A percentile compares a stretch with the other conserved stretches of the same genome.
Evolutionary conservation across 2,797 vertebrate genomes (phyloP).

Genomic region (Menidia menidia): DNA sequence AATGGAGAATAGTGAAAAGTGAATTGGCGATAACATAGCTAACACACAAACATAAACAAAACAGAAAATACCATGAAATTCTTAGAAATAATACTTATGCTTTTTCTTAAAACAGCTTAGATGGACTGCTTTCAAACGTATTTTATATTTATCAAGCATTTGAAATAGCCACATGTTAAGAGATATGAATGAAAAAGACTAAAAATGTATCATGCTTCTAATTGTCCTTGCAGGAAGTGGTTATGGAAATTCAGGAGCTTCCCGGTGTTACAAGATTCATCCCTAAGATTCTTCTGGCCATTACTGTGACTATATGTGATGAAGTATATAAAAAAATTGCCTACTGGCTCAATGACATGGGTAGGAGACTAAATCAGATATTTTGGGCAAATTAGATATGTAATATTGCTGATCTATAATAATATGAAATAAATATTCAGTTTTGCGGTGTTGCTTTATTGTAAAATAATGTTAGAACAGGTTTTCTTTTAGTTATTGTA

Average conservation of each 20-base stretch:
- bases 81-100: too few species aligned
- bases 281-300: constrained; percentile 90
- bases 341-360: constrained; percentile 94
- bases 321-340: constrained; percentile 95
- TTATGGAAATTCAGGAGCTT: constrained; percentile 89
- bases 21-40: too few species aligned
- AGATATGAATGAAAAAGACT: constrained; percentile 17
- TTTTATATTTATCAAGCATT: neutral
- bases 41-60: neutral
- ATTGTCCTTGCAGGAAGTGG: constrained; percentile 84
- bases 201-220: constrained; percentile 36
- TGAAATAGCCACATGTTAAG: constrained; percentile 18
- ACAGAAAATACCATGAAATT: neutral
- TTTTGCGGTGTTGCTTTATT: too few species aligned
- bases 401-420: neutral
- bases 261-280: constrained; percentile 89
- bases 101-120: too few species aligned
- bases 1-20: neutral
- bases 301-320: constrained; percentile 89
- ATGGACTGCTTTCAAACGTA: too few species aligned
- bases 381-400: neutral
- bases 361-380: constrained; percentile 65
- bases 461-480: too few species aligned
- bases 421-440: too few species aligned
- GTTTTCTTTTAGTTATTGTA: too few species aligned